Evolutionary conservation across 2,113 vertebrate genomes (phyloP).

Genomic region (Dromiciops gliroides): DNA sequence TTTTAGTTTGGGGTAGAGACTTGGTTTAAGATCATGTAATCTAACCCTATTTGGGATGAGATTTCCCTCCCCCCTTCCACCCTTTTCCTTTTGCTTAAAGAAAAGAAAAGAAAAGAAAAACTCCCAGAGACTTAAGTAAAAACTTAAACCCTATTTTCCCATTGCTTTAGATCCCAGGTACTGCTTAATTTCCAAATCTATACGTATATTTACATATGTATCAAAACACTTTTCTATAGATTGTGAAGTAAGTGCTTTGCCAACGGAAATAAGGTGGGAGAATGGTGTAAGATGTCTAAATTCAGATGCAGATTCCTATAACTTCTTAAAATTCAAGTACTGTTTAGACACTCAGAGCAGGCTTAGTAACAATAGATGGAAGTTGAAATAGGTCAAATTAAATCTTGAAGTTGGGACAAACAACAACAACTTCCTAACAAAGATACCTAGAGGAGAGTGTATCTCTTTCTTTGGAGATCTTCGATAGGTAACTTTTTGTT

Average conservation of each 20-base stretch:
- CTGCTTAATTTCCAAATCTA: neutral
- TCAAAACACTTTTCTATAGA: neutral
- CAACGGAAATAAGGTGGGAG: neutral
- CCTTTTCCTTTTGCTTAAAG: no score
- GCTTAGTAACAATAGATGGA: neutral
- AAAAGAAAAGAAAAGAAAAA: neutral
- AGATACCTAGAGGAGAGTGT: neutral
- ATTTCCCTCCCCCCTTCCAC: neutral
- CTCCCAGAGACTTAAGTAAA: neutral
- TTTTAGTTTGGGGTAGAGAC: neutral
- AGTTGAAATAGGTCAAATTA: slow-evolving; percentile 33
- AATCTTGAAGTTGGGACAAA: neutral
- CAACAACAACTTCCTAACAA: neutral
- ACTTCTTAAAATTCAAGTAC: no score
- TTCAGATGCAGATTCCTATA: neutral
- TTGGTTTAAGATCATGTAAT: slow-evolving; percentile 12
- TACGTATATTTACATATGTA: neutral
- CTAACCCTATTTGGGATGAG: neutral
- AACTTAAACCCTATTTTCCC: slow-evolving; percentile 7
- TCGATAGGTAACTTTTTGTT: neutral
- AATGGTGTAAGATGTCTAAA: neutral
- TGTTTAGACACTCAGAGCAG: neutral
- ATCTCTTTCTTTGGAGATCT: neutral
- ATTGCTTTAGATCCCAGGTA: neutral
- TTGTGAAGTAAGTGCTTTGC: neutral